Percentiles rank a stretch among this genome's conserved stretches.
These are phyloP conservation scores for Petrolisthes manimaculis DNA, from an alignment of 2,888 invertebrate genomes.

Conservation along the genomic window DNA sequence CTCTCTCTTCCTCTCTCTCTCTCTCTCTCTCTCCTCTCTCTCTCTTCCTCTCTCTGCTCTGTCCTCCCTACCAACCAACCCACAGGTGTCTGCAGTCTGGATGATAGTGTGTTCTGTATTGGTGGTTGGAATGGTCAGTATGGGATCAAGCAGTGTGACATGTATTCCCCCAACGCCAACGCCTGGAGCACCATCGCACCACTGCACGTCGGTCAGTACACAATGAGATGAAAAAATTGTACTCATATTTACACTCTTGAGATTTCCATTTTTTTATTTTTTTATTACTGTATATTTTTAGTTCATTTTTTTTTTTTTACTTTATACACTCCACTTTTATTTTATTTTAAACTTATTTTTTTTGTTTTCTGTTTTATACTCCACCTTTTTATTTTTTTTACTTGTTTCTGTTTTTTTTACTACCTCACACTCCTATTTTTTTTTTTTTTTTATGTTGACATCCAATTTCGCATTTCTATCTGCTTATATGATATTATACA, in stretches of 20 bases:
- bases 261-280: not conserved
- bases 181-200: conserved; percentile 80
- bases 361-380: not conserved
- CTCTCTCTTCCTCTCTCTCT: too few relatives aligned
- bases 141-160: conserved; percentile 81
- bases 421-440: too few relatives aligned
- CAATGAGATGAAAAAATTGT: not conserved
- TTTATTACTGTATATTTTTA: not conserved
- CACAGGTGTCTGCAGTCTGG: conserved; percentile 77
- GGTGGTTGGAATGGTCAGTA: conserved; percentile 84
- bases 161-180: conserved; percentile 76
- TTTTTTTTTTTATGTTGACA: not conserved
- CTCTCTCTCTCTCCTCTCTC: too few relatives aligned
- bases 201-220: conserved; percentile 75
- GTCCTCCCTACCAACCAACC: not conserved
- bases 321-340: not conserved
- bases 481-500: not conserved
- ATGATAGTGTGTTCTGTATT: conserved; percentile 79
- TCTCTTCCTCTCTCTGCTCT: not conserved
- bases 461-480: too few relatives aligned
- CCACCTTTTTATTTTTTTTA: not conserved
- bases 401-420: not conserved
- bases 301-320: not conserved
- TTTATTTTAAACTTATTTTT: not conserved
- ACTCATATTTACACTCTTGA: not conserved